Evolutionary conservation across 2,888 invertebrate genomes (phyloP), one percentile per base, ranked within the genome.

Genomic region (Apodemia mormo): DNA sequence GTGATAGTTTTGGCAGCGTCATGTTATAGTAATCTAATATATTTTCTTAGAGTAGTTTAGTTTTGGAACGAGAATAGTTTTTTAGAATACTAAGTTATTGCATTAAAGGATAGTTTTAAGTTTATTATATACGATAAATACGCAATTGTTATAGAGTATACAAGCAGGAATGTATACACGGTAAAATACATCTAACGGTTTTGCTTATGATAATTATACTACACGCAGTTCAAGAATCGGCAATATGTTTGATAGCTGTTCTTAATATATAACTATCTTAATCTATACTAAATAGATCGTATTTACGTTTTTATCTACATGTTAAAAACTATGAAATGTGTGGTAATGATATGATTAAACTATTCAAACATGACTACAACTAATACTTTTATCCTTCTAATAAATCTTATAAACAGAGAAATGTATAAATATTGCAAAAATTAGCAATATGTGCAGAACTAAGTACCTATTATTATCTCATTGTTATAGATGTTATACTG

Each of bases 271-370:
- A 33, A 33, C 12, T 61, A 61, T 61, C 29, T 85, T 86, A 85
- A 77, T 77, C 84, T 90, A 88, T 76, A 78, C 83, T 88, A 86
- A 77, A 78, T 84, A 88, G 87, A 85, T 80, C 73, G 83, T 87
- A 86, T 79, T 86, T 86, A 49, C 12, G 49, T 49, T 9, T 86
- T 85, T 80, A 80, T 79, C 85, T 87, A 89, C 79, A 88, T 87
- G 87, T 87, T 87, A 83, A 82, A 84, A 84, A 84, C 90, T 92
- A 92, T 90, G 90, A 92, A 84, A 91, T 92, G 88, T 91, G 83
- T 88, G 78, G 78, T 81, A 87, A 89, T 89, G 92, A 92, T 92
- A 92, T 92, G 91, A 89, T 86, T 80, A 84, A 87, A 86, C 84
- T 85, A 87, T 85, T 82, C 83, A 64, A 70, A 66, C 70, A 70